Base-by-base conservation (phyloP, 2,113 vertebrate genomes). In the Hyla sarda region DNA sequence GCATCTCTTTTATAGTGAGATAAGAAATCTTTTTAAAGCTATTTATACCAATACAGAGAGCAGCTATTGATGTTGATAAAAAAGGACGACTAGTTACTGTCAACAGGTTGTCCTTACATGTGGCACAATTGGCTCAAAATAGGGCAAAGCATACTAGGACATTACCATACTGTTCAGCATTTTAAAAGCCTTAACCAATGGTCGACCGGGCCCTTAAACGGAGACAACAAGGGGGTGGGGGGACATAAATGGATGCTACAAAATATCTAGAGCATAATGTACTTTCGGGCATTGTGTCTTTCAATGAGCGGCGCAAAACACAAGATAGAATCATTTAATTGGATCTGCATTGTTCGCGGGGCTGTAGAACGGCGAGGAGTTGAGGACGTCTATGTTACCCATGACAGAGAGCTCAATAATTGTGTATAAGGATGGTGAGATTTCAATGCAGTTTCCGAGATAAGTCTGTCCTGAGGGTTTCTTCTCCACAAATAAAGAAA, bases 271-370 rank as follows among this genome's bases (percentile, higher is more conserved):
- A 54, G 67, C 82, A 47, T 76, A 60, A 58, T 84, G 82, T 84
- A 47, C 71, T 32, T 48, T 75, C 50, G 32, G 7, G 54, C 54
- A 84, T 84, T 84, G 82, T 76, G 72, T 75, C 82, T 84, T 48
- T 84, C 82, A 62, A 75, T 12, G 71, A 84, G 82, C 71, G 48
- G 52, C 37, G 82, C 32, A 58, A 84, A 84, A 84, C 72, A 62
- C 37, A 56, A 84, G 82, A 84, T 84, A 73, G 52, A 47, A 84
- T 84, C 82, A 84, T 84, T 84, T 84, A 84, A 84, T 84, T 84
- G 82, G 82, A 34, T 75, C 52, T 45, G 82, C 82, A 84, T 84
- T 84, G 82, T 84, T 84, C 52, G 10, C 17, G n/a, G 14, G 19
- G 54, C 82, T 3, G 82, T 25, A 25, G 47, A 56, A 37, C 67